These are phyloP conservation scores for Ambastaia sidthimunki DNA, from an alignment of 2,797 vertebrate genomes.

Conservation along the genomic window DNA sequence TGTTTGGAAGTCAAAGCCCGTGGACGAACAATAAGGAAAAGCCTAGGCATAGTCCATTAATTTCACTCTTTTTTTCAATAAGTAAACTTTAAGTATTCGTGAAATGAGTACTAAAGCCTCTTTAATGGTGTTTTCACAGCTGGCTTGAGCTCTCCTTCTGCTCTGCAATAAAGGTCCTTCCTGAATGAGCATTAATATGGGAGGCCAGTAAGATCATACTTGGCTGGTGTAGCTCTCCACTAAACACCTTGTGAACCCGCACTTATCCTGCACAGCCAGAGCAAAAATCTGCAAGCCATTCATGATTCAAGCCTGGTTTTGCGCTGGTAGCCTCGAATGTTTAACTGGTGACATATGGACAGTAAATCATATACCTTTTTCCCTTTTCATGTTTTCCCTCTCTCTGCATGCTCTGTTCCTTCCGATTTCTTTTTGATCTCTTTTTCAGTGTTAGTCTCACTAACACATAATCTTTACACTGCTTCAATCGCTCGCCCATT, in stretches of 20 bases:
- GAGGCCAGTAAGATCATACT: slow-evolving; percentile 80
- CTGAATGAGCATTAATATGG: slow-evolving; percentile 78
- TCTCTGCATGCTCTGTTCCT: slow-evolving; percentile 3
- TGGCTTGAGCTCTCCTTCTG: slow-evolving; percentile 66
- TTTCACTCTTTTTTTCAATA: slow-evolving; percentile 68
- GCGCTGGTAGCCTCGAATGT: slow-evolving; percentile 57
- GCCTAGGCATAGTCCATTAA: slow-evolving; percentile 72
- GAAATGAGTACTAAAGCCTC: slow-evolving; percentile 78
- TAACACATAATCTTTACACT: neutral
- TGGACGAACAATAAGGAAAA: slow-evolving; percentile 74
- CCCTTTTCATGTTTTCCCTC: slow-evolving; percentile 16
- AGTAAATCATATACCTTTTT: slow-evolving; percentile 62
- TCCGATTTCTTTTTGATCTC: neutral
- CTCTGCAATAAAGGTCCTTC: slow-evolving; percentile 75
- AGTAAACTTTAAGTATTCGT: slow-evolving; percentile 77
- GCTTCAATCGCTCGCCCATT: neutral
- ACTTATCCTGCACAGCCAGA: slow-evolving; percentile 65
- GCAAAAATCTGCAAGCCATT: slow-evolving; percentile 61
- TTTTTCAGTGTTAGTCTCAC: slow-evolving; percentile 21
- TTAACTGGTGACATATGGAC: slow-evolving; percentile 69
- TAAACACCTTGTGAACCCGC: slow-evolving; percentile 77
- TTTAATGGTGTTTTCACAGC: slow-evolving; percentile 82
- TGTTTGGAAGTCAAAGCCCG: slow-evolving; percentile 60
- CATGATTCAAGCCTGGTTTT: slow-evolving; percentile 42
- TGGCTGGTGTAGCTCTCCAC: slow-evolving; percentile 70